Conservation (phyloP, 2,888 invertebrate species). For the Blomia tropicalis region DNA sequence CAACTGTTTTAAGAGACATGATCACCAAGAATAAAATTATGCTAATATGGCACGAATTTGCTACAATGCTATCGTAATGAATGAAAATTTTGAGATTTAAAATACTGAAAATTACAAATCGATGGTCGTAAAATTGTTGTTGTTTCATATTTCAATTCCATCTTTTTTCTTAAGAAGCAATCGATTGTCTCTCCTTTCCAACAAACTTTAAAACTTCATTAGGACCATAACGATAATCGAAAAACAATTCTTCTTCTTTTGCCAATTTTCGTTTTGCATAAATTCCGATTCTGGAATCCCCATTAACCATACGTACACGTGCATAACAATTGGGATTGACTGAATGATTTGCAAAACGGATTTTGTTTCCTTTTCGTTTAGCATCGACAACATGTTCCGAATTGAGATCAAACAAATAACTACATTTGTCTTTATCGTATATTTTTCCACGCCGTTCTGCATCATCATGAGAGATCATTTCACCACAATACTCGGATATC, state of each 20-base stretch:
- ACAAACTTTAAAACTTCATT: slow-evolving; percentile 96
- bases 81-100: too few relatives aligned
- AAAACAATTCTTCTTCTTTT: slow-evolving; percentile 88
- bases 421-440: slow-evolving; percentile 98
- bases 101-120: too few relatives aligned
- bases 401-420: slow-evolving; percentile 94
- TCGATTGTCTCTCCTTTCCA: slow-evolving; percentile 67
- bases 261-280: slow-evolving; percentile 92
- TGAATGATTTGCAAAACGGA: slow-evolving; percentile 99
- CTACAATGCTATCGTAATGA: too few relatives aligned
- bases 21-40: too few relatives aligned
- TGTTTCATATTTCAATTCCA: too few relatives aligned
- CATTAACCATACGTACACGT: slow-evolving; percentile 55
- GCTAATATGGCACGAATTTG: too few relatives aligned
- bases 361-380: slow-evolving; percentile 95
- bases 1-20: too few relatives aligned
- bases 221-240: slow-evolving; percentile 67
- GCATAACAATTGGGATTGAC: slow-evolving; percentile 98
- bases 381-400: slow-evolving; percentile 99
- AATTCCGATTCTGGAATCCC: slow-evolving; percentile 54
- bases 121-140: too few relatives aligned
- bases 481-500: slow-evolving; percentile 97
- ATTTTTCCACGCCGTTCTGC: slow-evolving; percentile 96
- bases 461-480: slow-evolving; percentile 94
- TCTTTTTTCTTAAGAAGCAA: too few relatives aligned